Evolutionary conservation across 2,797 vertebrate species (phyloP).

Genomic region (Hybognathus amarus): DNA sequence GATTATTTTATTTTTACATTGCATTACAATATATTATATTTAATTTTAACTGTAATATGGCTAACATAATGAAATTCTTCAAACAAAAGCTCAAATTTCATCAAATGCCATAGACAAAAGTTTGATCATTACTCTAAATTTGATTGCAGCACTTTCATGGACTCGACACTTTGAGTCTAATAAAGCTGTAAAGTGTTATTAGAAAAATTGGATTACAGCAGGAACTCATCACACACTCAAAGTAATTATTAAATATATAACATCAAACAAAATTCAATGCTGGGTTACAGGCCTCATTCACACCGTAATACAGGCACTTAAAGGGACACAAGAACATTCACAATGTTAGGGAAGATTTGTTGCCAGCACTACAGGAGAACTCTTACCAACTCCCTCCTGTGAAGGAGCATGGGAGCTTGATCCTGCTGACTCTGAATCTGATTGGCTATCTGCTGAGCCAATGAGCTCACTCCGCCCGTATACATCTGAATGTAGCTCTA

Average conservation of each 20-base stretch:
- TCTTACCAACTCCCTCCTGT: constrained; percentile 87
- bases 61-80: not conserved
- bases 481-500: constrained; percentile 91
- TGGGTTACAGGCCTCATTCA: constrained; percentile 20
- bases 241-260: constrained; percentile 15
- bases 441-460: constrained; percentile 90
- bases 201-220: constrained; percentile 16
- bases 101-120: not conserved
- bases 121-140: not conserved
- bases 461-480: constrained; percentile 88
- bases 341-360: constrained; percentile 6
- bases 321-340: not conserved
- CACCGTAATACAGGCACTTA: constrained; percentile 10
- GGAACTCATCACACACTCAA: constrained; percentile 11
- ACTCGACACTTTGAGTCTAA: not conserved
- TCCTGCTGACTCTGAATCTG: constrained; percentile 88
- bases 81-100: not conserved
- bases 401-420: constrained; percentile 78
- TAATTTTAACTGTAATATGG: not conserved
- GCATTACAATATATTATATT: not conserved
- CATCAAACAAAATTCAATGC: not conserved
- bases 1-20: not conserved
- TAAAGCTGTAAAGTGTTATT: constrained; percentile 2
- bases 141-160: not conserved
- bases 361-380: constrained; percentile 11